Evolutionary conservation across 2,888 invertebrate genomes (phyloP), one percentile per base, ranked within the genome.

Genomic region (Andrena camellia): DNA sequence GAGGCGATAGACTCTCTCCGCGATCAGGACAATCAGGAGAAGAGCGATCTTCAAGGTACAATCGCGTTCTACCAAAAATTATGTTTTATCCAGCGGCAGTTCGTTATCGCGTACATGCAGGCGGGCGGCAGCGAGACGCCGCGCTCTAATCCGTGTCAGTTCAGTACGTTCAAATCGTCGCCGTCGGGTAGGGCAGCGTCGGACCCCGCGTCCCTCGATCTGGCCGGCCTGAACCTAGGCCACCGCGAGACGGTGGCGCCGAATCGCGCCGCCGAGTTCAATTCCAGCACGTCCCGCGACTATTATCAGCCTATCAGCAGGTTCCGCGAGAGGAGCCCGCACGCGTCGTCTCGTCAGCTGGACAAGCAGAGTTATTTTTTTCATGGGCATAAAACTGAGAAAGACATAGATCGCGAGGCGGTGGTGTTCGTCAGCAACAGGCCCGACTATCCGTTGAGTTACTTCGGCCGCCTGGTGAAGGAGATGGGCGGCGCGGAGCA

Each of bases 21-120:
- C 69, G 92, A 93, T 78, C 93, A 92, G 90, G 93, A 94, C 86
- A 92, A 92, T 87, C 93, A 91, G 91, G 93, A 93, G 62, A 93
- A 94, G 85, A 92, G 88, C 88, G 93, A 93, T 85, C 72, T 79
- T 68, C 84, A 83, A 93, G 93, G 93, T 93, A 93, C 92, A 92
- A 91, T 91, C 90, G 90, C 92, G 91, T 92, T 92, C 90, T 92
- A 93, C 92, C 92, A 91, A 92, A 89, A 93, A 90, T 92, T 92
- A 91, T 91, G 88, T 88, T 94, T 94, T 94, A 95, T 92, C 90
- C 91, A 91, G 81, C 91, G 83, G 79, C 88, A 83, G 66, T 70
- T 85, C 72, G 77, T 80, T 64, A 70, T 81, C 81, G 87, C 83
- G 50, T 80, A 86, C 23, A 70, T 82, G 70, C 87, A 86, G 69